phyloP scores from a whole-genome alignment of 2,113 vertebrate genomes.

The Emydura subglobosa region DNA sequence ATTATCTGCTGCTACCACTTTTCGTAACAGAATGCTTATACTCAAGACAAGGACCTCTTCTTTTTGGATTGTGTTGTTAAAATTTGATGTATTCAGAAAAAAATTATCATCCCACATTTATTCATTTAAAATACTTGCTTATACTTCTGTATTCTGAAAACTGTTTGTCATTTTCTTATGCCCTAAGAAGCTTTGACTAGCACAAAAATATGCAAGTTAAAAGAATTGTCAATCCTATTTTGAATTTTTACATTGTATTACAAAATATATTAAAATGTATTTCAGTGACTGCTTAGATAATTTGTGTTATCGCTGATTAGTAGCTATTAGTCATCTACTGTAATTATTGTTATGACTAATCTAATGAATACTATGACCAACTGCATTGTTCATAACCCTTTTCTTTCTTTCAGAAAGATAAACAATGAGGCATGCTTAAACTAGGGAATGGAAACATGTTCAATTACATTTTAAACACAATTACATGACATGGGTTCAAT shows the following conservation, averaged over 20 bases:
- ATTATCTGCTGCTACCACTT: not conserved
- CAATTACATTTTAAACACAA: not conserved
- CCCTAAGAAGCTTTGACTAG: not conserved
- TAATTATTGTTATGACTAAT: slow-evolving; percentile 50
- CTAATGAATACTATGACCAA: slow-evolving; percentile 6
- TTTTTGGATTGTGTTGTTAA: not conserved
- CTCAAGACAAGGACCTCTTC: not conserved
- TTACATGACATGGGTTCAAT: not conserved
- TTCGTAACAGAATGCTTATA: not conserved
- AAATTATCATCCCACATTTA: not conserved
- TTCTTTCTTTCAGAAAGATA: not conserved
- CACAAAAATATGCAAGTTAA: not conserved
- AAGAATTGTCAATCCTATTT: not conserved
- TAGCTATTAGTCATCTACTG: slow-evolving; percentile 32
- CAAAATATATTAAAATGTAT: not conserved
- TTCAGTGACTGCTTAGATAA: not conserved
- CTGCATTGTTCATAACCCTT: not conserved
- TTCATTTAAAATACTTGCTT: not conserved
- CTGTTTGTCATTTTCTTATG: not conserved
- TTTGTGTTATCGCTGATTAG: not conserved
- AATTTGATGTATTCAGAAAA: not conserved
- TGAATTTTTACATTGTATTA: slow-evolving; percentile 13
- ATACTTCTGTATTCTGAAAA: not conserved
- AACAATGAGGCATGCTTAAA: not conserved
- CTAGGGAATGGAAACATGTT: not conserved